Conservation (phyloP, 1,140 invertebrate species). For the Heliothis subflexa region DNA sequence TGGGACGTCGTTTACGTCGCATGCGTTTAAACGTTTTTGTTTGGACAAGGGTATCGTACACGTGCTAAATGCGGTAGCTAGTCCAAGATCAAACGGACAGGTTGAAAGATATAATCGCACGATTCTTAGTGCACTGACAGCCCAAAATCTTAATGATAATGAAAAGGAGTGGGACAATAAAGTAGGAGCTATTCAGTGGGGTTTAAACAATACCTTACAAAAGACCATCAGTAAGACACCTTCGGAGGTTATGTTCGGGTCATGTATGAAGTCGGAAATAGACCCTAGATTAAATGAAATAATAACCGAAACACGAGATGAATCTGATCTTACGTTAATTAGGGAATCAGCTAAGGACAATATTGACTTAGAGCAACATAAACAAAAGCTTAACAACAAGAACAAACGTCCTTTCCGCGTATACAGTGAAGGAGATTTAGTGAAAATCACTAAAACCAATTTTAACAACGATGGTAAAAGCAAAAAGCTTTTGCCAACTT, state of each 20-base stretch:
- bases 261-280: constrained; percentile 35
- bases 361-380: too few relatives aligned
- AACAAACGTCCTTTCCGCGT: constrained; percentile 14
- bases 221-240: constrained; percentile 41
- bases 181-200: constrained; percentile 48
- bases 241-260: constrained; percentile 46
- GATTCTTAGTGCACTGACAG: background rate
- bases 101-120: constrained; percentile 14
- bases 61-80: constrained; percentile 55
- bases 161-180: constrained; percentile 47
- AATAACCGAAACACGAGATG: too few relatives aligned
- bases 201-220: constrained; percentile 47
- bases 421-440: constrained; percentile 54
- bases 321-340: too few relatives aligned
- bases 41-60: constrained; percentile 51
- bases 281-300: constrained; percentile 27
- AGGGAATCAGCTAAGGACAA: too few relatives aligned
- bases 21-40: constrained; percentile 57
- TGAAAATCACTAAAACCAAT: constrained; percentile 54
- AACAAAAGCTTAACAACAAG: constrained; percentile 53
- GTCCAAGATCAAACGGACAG: constrained; percentile 51
- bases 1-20: constrained; percentile 58
- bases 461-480: constrained; percentile 55
- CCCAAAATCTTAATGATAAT: constrained; percentile 20
- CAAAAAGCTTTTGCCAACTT: constrained; percentile 58